Conservation (phyloP, 2,888 invertebrate genomes). For the Coecobrya sp. region DNA sequence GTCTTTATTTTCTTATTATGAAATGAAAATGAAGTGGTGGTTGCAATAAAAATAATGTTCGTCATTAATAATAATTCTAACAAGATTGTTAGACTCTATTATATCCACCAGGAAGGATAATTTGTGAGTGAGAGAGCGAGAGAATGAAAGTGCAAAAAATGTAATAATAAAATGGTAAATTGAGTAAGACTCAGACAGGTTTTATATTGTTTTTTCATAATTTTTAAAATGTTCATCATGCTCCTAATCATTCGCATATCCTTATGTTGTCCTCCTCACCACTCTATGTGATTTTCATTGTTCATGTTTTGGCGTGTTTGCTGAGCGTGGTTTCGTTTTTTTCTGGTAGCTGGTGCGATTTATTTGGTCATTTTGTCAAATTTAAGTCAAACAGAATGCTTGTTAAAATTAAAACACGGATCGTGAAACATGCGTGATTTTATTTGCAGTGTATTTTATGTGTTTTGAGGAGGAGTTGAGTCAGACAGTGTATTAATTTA, state of each 20-base stretch:
- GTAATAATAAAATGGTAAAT: conserved; percentile 9
- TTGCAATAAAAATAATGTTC: not conserved
- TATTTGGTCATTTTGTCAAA: conserved; percentile 76
- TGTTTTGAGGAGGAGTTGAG: conserved; percentile 3
- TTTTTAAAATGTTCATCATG: conserved; percentile 24
- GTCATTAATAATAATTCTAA: conserved; percentile 58
- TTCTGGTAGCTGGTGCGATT: conserved; percentile 61
- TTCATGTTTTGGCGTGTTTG: not conserved
- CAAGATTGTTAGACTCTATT: conserved; percentile 20
- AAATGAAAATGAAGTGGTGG: conserved; percentile 48
- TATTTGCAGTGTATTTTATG: not conserved
- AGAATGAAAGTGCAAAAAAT: conserved; percentile 45
- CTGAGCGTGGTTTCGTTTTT: conserved; percentile 13
- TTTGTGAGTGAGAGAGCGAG: conserved; percentile 45
- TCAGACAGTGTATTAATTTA: conserved; percentile 23
- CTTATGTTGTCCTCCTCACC: not conserved
- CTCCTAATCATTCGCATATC: not conserved
- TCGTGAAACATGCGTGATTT: conserved; percentile 34
- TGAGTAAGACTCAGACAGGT: conserved; percentile 32
- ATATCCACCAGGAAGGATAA: conserved; percentile 2
- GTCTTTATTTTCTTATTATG: not conserved
- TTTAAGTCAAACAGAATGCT: conserved; percentile 55
- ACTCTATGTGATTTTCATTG: not conserved
- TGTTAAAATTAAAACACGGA: conserved; percentile 16
- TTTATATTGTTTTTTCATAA: conserved; percentile 24